These are phyloP conservation scores for Morus bassanus DNA, from an alignment of 2,797 vertebrate genomes.

Conservation along the genomic window DNA sequence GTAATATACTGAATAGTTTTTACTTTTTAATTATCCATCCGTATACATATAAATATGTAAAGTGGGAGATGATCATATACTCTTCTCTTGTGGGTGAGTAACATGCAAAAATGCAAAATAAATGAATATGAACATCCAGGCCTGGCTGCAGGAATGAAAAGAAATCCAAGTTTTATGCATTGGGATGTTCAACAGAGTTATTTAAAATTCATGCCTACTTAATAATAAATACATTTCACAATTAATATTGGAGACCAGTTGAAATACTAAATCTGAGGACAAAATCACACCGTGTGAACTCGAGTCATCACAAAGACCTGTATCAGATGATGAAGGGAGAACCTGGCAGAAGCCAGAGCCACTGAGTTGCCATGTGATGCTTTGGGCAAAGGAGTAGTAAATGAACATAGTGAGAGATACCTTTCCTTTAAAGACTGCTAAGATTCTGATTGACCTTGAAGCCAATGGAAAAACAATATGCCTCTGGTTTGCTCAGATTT, in stretches of 20 bases:
- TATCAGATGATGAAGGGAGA: not conserved
- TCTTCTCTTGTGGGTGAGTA: not conserved
- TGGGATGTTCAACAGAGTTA: not conserved
- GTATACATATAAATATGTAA: not conserved
- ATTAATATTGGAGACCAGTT: not conserved
- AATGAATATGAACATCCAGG: not conserved
- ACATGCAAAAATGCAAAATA: not conserved
- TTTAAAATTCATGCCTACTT: conserved; percentile 50
- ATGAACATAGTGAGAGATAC: not conserved
- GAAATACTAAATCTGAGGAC: not conserved
- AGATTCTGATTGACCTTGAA: not conserved
- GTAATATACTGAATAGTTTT: not conserved
- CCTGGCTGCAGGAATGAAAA: not conserved
- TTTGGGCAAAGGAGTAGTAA: not conserved
- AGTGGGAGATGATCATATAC: not conserved
- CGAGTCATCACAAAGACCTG: not conserved
- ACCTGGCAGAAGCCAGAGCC: not conserved
- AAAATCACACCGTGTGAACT: not conserved
- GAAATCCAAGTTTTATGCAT: not conserved
- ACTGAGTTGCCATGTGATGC: not conserved
- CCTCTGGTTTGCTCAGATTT: not conserved
- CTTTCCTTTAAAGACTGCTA: not conserved
- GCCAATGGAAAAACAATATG: not conserved
- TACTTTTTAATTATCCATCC: not conserved
- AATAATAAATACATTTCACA: conserved; percentile 45